These are phyloP conservation scores for Malurus leucopterus DNA, from an alignment of 2,797 vertebrate genomes.

Conservation along the genomic window DNA sequence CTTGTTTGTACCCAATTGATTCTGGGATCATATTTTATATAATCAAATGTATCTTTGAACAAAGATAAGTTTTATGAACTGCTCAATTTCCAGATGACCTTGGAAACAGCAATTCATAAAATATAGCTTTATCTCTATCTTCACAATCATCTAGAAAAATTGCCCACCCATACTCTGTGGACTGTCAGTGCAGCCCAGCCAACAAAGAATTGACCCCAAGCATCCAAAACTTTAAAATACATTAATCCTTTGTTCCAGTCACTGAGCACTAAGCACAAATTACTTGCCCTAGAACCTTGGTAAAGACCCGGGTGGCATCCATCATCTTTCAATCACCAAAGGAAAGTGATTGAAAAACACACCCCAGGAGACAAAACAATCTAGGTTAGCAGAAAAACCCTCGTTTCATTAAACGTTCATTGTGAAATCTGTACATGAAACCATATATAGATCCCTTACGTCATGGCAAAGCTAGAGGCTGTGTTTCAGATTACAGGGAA, in stretches of 20 bases:
- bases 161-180: conserved; percentile 14
- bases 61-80: conserved; percentile 54
- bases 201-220: neutral
- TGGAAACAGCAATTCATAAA: conserved; percentile 54
- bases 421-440: neutral
- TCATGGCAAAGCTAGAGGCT: neutral
- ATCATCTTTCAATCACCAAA: conserved; percentile 15
- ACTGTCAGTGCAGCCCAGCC: neutral
- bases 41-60: conserved; percentile 49
- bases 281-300: neutral
- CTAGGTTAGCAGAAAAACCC: neutral
- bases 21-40: conserved; percentile 54
- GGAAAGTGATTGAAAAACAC: conserved; percentile 32
- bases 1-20: conserved; percentile 55
- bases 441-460: neutral
- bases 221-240: conserved; percentile 16
- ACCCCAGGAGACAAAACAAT: conserved; percentile 7
- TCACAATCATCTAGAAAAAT: conserved; percentile 9
- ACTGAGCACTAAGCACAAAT: conserved; percentile 12
- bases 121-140: conserved; percentile 53
- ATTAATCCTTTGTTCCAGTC: conserved; percentile 34
- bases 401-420: neutral
- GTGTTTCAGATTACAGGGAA: neutral
- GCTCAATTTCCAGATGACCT: conserved; percentile 55
- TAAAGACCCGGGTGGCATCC: neutral